Conservation (phyloP, 1,140 invertebrate genomes). For the Choristoneura fumiferana region DNA sequence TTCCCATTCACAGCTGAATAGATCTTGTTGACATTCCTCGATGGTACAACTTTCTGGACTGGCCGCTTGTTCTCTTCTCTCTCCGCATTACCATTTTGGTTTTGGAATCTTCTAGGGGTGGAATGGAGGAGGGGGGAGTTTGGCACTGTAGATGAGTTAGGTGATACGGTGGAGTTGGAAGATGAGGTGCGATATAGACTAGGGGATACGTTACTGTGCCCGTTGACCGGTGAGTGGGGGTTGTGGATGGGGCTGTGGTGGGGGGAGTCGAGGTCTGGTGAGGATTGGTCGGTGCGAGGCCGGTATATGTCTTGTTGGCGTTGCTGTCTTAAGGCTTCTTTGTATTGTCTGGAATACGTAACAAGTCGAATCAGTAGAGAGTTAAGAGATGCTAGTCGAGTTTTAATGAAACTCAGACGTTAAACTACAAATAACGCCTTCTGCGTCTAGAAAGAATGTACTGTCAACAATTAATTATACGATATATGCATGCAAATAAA, state of each 20-base stretch:
- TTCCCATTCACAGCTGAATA: conserved; percentile 62
- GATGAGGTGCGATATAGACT: conserved; percentile 57
- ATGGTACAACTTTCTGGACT: conserved; percentile 81
- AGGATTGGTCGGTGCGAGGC: conserved; percentile 76
- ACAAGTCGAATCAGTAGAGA: background rate
- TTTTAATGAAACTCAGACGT: conserved; percentile 17
- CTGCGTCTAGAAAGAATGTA: background rate
- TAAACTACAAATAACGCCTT: background rate
- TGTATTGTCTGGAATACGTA: conserved; percentile 85
- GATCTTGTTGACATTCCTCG: conserved; percentile 74
- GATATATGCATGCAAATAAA: background rate
- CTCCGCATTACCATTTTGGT: conserved; percentile 59
- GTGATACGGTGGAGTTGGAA: conserved; percentile 50
- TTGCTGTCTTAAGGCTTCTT: conserved; percentile 91
- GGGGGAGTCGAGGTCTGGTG: conserved; percentile 66
- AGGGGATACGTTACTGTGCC: conserved; percentile 67
- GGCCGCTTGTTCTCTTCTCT: conserved; percentile 72
- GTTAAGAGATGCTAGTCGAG: background rate
- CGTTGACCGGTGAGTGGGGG: conserved; percentile 73
- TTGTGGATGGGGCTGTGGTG: conserved; percentile 63
- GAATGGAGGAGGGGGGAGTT: conserved; percentile 70
- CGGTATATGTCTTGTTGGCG: conserved; percentile 89
- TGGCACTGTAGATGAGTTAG: conserved; percentile 52
- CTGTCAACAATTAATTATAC: background rate
- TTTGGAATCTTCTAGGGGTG: conserved; percentile 64